Conservation (phyloP, 2,888 invertebrate genomes). For the Chesias legatella region DNA sequence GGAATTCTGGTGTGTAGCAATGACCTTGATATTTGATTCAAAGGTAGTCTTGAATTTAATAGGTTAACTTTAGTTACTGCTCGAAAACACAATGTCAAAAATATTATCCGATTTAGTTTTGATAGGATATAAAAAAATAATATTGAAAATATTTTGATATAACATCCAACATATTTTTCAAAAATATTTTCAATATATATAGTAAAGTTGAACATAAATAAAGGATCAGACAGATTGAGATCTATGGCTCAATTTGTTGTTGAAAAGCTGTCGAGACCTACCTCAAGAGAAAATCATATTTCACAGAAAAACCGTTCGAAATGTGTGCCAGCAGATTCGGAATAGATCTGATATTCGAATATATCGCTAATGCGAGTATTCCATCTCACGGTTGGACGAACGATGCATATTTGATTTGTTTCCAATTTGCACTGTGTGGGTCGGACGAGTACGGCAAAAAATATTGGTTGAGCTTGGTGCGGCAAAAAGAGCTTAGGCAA, state of each 20-base stretch:
- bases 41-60: no score
- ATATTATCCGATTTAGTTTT: no score
- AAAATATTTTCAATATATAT: no score
- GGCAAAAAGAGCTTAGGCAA: conserved; percentile 5
- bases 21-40: no score
- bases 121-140: no score
- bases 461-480: conserved; percentile 35
- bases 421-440: conserved; percentile 64
- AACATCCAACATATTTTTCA: no score
- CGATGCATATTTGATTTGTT: conserved; percentile 77
- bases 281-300: conserved; percentile 38
- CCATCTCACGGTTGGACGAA: conserved; percentile 69
- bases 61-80: no score
- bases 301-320: conserved; percentile 43
- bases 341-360: conserved; percentile 53
- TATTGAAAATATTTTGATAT: no score
- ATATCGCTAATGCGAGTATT: conserved; percentile 65
- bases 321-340: conserved; percentile 45
- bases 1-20: no score
- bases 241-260: neutral
- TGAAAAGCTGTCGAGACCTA: conserved; percentile 29
- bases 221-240: neutral
- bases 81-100: no score
- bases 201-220: neutral
- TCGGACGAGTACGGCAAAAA: conserved; percentile 51